Percentiles rank a stretch among this genome's conserved stretches.
phyloP scores from a whole-genome alignment of 1,140 invertebrate species.

The Euglossa dilemma region DNA sequence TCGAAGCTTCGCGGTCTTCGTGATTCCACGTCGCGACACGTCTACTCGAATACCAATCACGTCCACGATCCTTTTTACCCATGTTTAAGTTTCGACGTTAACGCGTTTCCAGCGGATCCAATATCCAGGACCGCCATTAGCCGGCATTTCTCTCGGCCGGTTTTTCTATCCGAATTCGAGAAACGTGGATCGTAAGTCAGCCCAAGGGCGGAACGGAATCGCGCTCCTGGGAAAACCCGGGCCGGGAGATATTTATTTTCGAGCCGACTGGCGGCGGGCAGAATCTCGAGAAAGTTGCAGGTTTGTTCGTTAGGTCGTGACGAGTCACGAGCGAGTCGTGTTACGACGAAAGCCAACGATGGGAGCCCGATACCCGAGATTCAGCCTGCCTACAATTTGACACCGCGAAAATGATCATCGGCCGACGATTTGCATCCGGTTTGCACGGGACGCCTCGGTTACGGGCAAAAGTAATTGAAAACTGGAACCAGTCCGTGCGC shows the following conservation, averaged over 20 bases:
- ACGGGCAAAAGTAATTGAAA: slow-evolving; percentile 38
- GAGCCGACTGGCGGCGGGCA: neutral
- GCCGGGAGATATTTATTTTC: neutral
- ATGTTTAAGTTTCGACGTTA: neutral
- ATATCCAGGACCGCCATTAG: neutral
- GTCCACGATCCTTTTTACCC: neutral
- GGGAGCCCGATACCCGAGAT: neutral
- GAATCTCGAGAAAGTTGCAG: too few species aligned
- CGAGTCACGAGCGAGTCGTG: neutral
- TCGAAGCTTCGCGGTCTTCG: neutral
- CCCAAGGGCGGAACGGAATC: too few species aligned
- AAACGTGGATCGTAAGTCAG: neutral
- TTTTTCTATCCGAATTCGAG: neutral
- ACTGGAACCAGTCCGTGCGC: slow-evolving; percentile 26
- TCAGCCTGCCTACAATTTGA: neutral
- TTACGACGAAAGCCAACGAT: neutral
- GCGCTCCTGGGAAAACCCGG: too few species aligned
- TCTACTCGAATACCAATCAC: slow-evolving; percentile 8
- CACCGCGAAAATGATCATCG: slow-evolving; percentile 1
- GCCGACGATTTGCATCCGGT: slow-evolving; percentile 21
- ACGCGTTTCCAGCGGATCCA: slow-evolving; percentile 13
- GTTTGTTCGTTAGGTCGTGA: neutral
- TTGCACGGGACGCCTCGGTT: neutral
- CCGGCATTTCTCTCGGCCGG: neutral
- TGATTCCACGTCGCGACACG: neutral